These are phyloP conservation scores for Ennomos fuscantarius DNA, from an alignment of 2,888 invertebrate species.

Conservation along the genomic window DNA sequence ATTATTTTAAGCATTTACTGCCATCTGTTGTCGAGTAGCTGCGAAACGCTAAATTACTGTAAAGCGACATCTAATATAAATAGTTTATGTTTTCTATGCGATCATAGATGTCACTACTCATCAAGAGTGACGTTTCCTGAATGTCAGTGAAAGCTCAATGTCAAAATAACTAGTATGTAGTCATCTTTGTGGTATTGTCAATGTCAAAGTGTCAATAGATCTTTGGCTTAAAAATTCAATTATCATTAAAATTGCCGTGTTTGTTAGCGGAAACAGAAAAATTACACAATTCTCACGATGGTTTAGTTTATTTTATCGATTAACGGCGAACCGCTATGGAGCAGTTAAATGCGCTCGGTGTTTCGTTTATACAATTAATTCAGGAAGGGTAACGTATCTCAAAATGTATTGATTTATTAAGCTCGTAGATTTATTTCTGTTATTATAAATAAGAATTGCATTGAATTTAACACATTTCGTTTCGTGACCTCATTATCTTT, in stretches of 20 bases:
- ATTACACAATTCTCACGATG: slow-evolving; percentile 33
- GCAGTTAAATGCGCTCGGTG: slow-evolving; percentile 67
- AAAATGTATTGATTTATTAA: slow-evolving; percentile 32
- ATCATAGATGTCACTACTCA: slow-evolving; percentile 30
- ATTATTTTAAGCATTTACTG: slow-evolving; percentile 10
- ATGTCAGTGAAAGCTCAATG: no score
- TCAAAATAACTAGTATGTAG: no score
- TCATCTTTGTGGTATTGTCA: neutral
- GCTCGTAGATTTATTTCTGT: neutral
- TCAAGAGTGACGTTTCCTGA: no score
- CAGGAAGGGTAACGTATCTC: slow-evolving; percentile 62
- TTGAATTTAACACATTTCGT: neutral
- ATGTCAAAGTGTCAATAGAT: neutral
- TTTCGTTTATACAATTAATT: slow-evolving; percentile 61
- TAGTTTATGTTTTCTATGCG: slow-evolving; percentile 6
- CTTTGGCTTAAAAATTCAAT: slow-evolving; percentile 23
- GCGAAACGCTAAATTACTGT: neutral
- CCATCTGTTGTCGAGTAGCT: slow-evolving; percentile 16
- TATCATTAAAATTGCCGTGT: slow-evolving; percentile 36
- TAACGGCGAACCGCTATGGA: slow-evolving; percentile 56
- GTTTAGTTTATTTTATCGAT: slow-evolving; percentile 19
- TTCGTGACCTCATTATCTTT: neutral
- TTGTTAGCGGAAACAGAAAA: slow-evolving; percentile 21
- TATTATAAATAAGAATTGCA: neutral
- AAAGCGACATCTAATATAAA: slow-evolving; percentile 16